Evolutionary conservation across 1,140 invertebrate genomes (phyloP).

Genomic region (Drosophila sp.): DNA sequence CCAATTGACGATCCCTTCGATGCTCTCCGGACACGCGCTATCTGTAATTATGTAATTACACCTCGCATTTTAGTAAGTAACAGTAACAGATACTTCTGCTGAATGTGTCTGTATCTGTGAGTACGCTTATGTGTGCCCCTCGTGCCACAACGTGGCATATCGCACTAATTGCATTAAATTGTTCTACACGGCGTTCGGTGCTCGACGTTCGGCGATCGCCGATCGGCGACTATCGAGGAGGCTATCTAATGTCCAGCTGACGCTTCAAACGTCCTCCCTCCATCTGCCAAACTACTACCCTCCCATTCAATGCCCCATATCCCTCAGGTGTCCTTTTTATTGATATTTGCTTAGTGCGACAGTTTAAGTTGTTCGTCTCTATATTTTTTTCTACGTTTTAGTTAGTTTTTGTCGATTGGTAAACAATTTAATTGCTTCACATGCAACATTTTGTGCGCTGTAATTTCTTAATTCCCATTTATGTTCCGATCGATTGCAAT

Average conservation of each 20-base stretch:
- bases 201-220: too few species aligned
- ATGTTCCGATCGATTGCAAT: slow-evolving; percentile 21
- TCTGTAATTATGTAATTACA: slow-evolving; percentile 78
- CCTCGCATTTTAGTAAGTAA: neutral
- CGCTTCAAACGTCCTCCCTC: slow-evolving; percentile 31
- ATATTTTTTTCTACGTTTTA: neutral
- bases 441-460: neutral
- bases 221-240: slow-evolving; percentile 26
- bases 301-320: neutral
- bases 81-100: neutral
- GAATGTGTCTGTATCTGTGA: neutral
- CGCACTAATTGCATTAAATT: slow-evolving; percentile 82
- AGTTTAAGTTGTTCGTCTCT: slow-evolving; percentile 52
- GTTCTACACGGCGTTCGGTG: slow-evolving; percentile 59
- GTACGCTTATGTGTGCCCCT: neutral
- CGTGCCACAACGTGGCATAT: slow-evolving; percentile 48
- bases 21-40: slow-evolving; percentile 61
- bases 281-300: slow-evolving; percentile 1
- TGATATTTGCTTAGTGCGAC: slow-evolving; percentile 60
- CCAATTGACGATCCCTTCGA: neutral
- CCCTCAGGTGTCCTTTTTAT: slow-evolving; percentile 41
- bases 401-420: slow-evolving; percentile 39
- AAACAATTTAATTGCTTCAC: slow-evolving; percentile 45
- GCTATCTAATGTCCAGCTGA: slow-evolving; percentile 62
- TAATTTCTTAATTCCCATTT: slow-evolving; percentile 45